Conservation (phyloP, 2,113 vertebrate genomes). For the Anolis carolinensis region DNA sequence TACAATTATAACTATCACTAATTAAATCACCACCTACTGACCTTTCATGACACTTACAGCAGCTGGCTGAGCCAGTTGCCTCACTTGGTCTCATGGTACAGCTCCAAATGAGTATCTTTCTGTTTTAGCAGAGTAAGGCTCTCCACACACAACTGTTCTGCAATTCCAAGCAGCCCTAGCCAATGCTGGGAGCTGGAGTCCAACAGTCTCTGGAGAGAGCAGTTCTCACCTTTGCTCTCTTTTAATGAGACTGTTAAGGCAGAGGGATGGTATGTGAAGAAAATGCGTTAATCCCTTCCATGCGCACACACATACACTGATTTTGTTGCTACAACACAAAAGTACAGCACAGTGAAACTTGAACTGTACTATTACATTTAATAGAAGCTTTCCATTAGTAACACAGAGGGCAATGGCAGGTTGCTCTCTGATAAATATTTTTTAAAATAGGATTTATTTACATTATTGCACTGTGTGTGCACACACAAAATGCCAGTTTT, state of each 20-base stretch:
- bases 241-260: background rate
- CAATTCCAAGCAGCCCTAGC: no score
- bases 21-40: background rate
- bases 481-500: background rate
- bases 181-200: no score
- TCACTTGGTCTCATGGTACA: background rate
- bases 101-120: background rate
- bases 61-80: background rate
- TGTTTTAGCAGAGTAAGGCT: background rate
- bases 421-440: background rate
- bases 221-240: no score
- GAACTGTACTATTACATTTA: background rate
- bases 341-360: accelerated
- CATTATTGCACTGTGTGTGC: background rate
- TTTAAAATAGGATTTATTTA: background rate
- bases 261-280: background rate
- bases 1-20: background rate
- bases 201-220: no score
- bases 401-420: background rate
- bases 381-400: background rate
- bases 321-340: conserved; percentile 1
- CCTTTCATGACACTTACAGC: background rate
- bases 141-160: no score
- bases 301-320: no score
- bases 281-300: no score